These are phyloP conservation scores for Tretioscincus oriximinensis DNA, from an alignment of 2,113 vertebrate species.

Conservation along the genomic window DNA sequence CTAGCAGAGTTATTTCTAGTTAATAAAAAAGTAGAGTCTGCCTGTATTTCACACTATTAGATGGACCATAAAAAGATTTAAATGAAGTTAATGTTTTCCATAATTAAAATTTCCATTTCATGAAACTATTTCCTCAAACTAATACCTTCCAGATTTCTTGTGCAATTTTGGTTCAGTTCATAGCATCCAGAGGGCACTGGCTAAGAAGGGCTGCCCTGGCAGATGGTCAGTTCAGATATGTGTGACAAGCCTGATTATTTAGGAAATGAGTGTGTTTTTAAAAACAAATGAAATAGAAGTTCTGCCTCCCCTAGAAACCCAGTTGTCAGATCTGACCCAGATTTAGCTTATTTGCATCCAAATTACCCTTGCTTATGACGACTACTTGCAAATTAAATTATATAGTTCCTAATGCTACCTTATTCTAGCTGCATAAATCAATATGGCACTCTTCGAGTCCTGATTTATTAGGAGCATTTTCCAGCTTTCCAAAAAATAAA, in stretches of 20 bases:
- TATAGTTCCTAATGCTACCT: background rate
- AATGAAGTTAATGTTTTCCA: background rate
- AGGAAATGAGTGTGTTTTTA: too few relatives aligned
- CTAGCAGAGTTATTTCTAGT: background rate
- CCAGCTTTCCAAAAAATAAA: background rate
- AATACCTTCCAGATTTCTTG: too few relatives aligned
- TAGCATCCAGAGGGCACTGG: too few relatives aligned
- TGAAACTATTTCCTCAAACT: too few relatives aligned
- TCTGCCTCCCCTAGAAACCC: too few relatives aligned
- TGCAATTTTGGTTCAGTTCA: too few relatives aligned
- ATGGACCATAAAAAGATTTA: background rate
- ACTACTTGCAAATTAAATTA: background rate
- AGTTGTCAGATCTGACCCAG: background rate
- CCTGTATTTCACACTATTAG: background rate
- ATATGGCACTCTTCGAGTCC: background rate
- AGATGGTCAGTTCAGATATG: background rate
- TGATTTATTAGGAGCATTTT: background rate
- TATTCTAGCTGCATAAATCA: background rate
- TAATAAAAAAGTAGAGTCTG: background rate
- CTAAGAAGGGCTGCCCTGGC: background rate
- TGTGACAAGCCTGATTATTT: background rate
- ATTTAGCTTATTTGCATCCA: background rate
- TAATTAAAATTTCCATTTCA: too few relatives aligned
- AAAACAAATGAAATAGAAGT: background rate
- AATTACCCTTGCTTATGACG: background rate